Evolutionary conservation across 2,888 invertebrate species (phyloP).

Genomic region (Ectemnius cavifrons): DNA sequence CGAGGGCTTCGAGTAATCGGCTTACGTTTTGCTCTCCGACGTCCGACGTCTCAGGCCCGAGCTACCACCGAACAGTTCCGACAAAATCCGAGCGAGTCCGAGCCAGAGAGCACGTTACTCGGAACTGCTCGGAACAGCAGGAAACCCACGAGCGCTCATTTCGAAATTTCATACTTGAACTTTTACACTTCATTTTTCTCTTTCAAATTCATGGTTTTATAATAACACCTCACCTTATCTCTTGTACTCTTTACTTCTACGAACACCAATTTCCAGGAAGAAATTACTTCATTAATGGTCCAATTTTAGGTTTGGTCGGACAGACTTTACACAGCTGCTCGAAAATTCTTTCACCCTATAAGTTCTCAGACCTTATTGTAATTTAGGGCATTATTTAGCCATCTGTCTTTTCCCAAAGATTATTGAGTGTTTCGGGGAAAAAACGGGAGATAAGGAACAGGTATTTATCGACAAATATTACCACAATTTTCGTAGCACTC

Average conservation of each 20-base stretch:
- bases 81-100: too few relatives aligned
- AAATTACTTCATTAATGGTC: slow-evolving; percentile 34
- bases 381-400: neutral
- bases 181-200: neutral
- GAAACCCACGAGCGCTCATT: neutral
- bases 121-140: slow-evolving; percentile 6
- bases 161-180: slow-evolving; percentile 12
- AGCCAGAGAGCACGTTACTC: too few relatives aligned
- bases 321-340: slow-evolving; percentile 33
- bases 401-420: slow-evolving; percentile 4
- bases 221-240: neutral
- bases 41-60: slow-evolving; percentile 5
- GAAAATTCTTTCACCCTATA: slow-evolving; percentile 24
- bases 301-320: slow-evolving; percentile 41
- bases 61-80: neutral
- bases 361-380: slow-evolving; percentile 10
- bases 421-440: too few relatives aligned
- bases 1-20: slow-evolving; percentile 35
- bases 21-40: slow-evolving; percentile 38
- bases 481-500: too few relatives aligned
- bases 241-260: neutral
- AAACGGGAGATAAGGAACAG: too few relatives aligned
- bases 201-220: neutral
- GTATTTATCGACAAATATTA: too few relatives aligned
- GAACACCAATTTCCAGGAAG: neutral